phyloP scores from a whole-genome alignment of 2,888 invertebrate genomes.

The Eurois occulta region DNA sequence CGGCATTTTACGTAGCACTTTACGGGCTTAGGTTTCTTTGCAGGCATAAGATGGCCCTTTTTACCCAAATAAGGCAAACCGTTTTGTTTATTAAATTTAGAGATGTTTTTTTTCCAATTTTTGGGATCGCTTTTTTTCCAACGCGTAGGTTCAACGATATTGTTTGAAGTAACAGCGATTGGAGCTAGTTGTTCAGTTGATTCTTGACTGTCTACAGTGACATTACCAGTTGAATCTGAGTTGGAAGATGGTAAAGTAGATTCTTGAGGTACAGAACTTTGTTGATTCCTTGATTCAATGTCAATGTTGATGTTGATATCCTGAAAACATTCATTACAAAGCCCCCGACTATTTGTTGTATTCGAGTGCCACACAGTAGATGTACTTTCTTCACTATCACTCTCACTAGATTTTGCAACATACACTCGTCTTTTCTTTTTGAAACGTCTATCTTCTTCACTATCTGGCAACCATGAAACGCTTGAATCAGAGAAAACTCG shows the following conservation, averaged over 20 bases:
- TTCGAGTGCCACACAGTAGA: not conserved
- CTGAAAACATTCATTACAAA: too few species aligned
- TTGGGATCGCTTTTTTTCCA: too few species aligned
- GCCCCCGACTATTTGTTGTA: not conserved
- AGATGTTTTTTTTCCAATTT: too few species aligned
- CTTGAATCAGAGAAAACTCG: not conserved
- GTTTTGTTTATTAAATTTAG: too few species aligned
- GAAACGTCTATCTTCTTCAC: not conserved
- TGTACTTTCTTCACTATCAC: not conserved
- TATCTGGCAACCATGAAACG: not conserved
- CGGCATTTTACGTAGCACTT: not conserved
- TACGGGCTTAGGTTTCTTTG: not conserved
- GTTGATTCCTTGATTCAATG: too few species aligned
- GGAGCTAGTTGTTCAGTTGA: not conserved
- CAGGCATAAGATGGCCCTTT: too few species aligned
- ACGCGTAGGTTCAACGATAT: too few species aligned
- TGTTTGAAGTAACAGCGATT: too few species aligned
- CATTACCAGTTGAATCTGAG: not conserved
- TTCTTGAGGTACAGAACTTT: not conserved
- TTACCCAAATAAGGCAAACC: too few species aligned
- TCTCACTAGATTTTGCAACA: not conserved
- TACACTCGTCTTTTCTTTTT: not conserved
- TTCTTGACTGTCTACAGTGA: not conserved
- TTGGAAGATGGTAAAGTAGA: too few species aligned
- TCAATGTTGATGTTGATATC: too few species aligned